Evolutionary conservation across 2,888 invertebrate species (phyloP).

Genomic region (Agonopterix heracliana): DNA sequence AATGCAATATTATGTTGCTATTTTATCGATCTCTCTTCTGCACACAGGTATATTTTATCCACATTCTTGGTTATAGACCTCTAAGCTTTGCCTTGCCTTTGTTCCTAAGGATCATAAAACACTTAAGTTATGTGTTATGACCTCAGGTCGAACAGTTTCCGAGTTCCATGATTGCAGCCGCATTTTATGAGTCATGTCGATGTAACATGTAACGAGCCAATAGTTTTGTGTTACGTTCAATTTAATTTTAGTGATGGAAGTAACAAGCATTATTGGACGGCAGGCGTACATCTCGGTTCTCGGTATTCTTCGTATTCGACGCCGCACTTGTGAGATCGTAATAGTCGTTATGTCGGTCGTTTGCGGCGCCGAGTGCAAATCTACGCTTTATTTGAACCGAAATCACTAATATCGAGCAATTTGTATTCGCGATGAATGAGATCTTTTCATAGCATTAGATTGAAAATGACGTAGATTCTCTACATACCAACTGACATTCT

Average conservation of each 20-base stretch:
- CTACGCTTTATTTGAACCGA: slow-evolving; percentile 13
- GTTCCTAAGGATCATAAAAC: slow-evolving; percentile 30
- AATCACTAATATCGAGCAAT: neutral
- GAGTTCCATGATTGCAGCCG: slow-evolving; percentile 20
- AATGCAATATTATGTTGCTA: slow-evolving; percentile 20
- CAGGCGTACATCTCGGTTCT: slow-evolving; percentile 10
- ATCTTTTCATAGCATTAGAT: neutral
- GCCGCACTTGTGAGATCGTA: slow-evolving; percentile 23
- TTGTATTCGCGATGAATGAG: neutral
- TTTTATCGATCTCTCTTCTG: slow-evolving; percentile 4
- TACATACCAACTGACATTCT: neutral
- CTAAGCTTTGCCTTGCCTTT: slow-evolving; percentile 1
- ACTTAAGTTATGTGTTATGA: slow-evolving; percentile 42
- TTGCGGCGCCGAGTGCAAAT: slow-evolving; percentile 25
- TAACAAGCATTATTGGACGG: slow-evolving; percentile 10
- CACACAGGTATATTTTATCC: neutral
- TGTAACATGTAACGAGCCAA: slow-evolving; percentile 15
- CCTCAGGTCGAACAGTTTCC: slow-evolving; percentile 43
- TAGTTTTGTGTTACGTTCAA: slow-evolving; percentile 20
- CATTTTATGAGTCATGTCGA: slow-evolving; percentile 35
- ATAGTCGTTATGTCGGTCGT: slow-evolving; percentile 25
- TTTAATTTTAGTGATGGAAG: slow-evolving; percentile 22
- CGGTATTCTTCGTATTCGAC: slow-evolving; percentile 14
- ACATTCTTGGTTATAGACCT: neutral
- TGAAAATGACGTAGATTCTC: neutral